phyloP scores from a whole-genome alignment of 2,797 vertebrate species.

The Echeneis naucrates region DNA sequence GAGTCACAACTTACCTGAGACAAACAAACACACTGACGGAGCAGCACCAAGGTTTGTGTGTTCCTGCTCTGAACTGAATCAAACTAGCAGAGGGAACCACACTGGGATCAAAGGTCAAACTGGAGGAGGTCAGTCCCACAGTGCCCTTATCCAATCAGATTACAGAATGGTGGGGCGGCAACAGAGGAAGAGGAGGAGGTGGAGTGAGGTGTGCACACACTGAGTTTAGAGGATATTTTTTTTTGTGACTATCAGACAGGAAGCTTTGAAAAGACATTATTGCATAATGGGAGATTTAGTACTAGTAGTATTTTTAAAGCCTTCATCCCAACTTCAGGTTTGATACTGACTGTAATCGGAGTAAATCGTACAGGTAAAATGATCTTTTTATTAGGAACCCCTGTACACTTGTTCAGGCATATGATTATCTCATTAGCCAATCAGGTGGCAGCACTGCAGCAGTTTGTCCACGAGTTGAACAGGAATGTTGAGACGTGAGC shows the following conservation, averaged over 20 bases:
- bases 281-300: conserved; percentile 43
- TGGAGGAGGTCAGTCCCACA: not conserved
- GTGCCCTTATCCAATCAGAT: conserved; percentile 44
- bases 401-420: too few relatives aligned
- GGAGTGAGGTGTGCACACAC: too few relatives aligned
- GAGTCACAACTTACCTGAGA: conserved; percentile 41
- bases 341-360: too few relatives aligned
- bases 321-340: too few relatives aligned
- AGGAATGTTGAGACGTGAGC: too few relatives aligned
- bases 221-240: not conserved
- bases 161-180: not conserved
- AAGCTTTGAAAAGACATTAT: not conserved
- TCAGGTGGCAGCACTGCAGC: too few relatives aligned
- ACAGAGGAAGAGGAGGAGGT: not conserved
- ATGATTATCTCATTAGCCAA: too few relatives aligned
- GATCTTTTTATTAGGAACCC: too few relatives aligned
- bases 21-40: not conserved
- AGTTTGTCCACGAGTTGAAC: too few relatives aligned
- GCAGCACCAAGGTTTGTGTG: conserved; percentile 24
- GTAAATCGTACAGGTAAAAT: too few relatives aligned
- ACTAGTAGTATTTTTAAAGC: too few relatives aligned
- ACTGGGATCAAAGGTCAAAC: conserved; percentile 37
- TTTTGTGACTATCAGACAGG: not conserved
- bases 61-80: conserved; percentile 25
- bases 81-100: conserved; percentile 15